Evolutionary conservation across 2,888 invertebrate species (phyloP), one percentile per base, ranked within the genome.

Genomic region (Zaprionus bogoriensis): DNA sequence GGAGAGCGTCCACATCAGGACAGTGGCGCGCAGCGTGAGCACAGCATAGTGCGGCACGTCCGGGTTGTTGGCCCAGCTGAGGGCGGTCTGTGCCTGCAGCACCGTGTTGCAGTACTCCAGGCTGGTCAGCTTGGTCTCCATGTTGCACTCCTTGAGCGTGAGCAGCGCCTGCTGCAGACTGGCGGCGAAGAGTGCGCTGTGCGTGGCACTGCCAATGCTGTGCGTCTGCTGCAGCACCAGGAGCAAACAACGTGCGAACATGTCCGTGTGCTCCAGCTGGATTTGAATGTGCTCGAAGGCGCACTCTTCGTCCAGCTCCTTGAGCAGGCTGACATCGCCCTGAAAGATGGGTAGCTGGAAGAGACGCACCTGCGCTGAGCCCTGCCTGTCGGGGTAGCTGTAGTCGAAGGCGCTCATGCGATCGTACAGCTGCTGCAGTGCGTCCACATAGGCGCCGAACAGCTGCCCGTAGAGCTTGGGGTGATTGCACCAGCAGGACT

Each of bases 401-500:
- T 74, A 75, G n/a, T 67, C 58, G n/a, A 62, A 32, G 19, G 36
- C 46, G 9, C 59, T 70, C 23, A 83, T 55, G 10, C 70, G 69
- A 9, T 58, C 68, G 19, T 77, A 67, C 0, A 88, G 53, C 28
- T 82, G 70, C 10, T 79, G 76, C 14, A 89, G 66, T 12, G 81
- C 88, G n/a, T 67, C 48, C 2, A 86, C 58, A 32, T 89, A 90
- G 27, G 77, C 80, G 3, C 55, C 19, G 0, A 88, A 62, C 0
- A 89, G 63, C 0, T 72, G 65, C 44, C 87, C 75, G 38, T 81
- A 90, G 1, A 90, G 74, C 46, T 82, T 77, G 2, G 88, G 78
- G 42, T 89, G 87, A 63, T 90, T 90, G 4, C 83, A 69, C 39
- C 88, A 72, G 30, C 89, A 89, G 2, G 90, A 89, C 2, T 78